A percentile compares a stretch with the other conserved stretches of the same genome.
Conservation (phyloP, 2,113 vertebrate genomes). For the Scalopus aquaticus region DNA sequence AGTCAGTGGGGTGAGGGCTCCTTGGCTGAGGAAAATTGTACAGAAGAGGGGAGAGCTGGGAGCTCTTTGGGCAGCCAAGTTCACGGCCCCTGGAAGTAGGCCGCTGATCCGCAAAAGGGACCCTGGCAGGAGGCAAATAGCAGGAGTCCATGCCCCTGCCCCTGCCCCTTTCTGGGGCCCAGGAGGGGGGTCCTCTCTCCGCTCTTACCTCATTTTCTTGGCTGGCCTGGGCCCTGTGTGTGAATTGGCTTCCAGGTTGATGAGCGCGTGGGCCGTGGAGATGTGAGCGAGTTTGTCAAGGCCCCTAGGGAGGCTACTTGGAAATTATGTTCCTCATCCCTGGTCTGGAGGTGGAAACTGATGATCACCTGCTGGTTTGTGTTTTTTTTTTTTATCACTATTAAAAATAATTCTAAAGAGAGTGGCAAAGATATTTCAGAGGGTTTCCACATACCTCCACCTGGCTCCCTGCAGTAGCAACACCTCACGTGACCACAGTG, state of each 20-base stretch:
- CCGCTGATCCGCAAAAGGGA: too few relatives aligned
- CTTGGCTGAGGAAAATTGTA: not conserved
- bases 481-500: fast-evolving
- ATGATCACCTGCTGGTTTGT: too few relatives aligned
- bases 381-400: not conserved
- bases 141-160: fast-evolving
- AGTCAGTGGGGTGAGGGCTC: not conserved
- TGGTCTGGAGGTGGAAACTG: not conserved
- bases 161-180: not conserved
- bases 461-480: too few relatives aligned
- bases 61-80: not conserved
- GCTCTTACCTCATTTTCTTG: not conserved
- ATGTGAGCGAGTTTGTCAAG: too few relatives aligned
- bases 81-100: not conserved
- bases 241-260: not conserved
- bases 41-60: not conserved
- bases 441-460: not conserved
- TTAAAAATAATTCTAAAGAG: not conserved
- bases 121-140: not conserved
- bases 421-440: not conserved
- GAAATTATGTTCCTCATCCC: not conserved
- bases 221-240: not conserved
- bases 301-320: not conserved
- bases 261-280: too few relatives aligned
- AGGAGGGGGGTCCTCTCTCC: not conserved